These are phyloP conservation scores for Agrochola lota DNA, from an alignment of 2,888 invertebrate species.

Conservation along the genomic window DNA sequence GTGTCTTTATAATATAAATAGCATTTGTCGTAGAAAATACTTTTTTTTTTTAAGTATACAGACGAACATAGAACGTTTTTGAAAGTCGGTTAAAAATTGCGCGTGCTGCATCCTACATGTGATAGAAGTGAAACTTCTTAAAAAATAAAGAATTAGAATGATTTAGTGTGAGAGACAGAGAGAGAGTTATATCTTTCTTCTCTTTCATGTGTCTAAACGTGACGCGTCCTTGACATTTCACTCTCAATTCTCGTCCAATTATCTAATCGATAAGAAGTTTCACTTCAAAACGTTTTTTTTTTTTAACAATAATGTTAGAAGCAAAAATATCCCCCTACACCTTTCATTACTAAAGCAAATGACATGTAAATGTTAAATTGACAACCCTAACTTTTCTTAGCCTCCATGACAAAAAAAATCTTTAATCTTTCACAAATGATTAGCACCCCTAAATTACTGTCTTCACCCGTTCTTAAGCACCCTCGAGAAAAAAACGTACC, in stretches of 20 bases:
- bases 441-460: slow-evolving; percentile 32
- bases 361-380: background rate
- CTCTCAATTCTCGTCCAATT: no score
- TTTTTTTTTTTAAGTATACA: background rate
- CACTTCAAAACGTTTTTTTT: background rate
- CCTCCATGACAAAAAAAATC: background rate
- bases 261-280: background rate
- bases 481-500: slow-evolving; percentile 54
- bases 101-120: background rate
- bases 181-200: no score
- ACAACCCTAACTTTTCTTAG: background rate
- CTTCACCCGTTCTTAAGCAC: slow-evolving; percentile 40
- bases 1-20: background rate
- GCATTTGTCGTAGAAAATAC: background rate
- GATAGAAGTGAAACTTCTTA: background rate
- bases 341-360: background rate
- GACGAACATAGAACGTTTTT: background rate
- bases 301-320: background rate
- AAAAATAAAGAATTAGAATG: background rate
- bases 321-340: background rate
- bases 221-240: no score
- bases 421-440: no score
- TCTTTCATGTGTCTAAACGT: no score
- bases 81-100: background rate
- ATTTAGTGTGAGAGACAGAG: background rate